Evolutionary conservation across 2,888 invertebrate species (phyloP).

Genomic region (Rhorus exstirpatorius): DNA sequence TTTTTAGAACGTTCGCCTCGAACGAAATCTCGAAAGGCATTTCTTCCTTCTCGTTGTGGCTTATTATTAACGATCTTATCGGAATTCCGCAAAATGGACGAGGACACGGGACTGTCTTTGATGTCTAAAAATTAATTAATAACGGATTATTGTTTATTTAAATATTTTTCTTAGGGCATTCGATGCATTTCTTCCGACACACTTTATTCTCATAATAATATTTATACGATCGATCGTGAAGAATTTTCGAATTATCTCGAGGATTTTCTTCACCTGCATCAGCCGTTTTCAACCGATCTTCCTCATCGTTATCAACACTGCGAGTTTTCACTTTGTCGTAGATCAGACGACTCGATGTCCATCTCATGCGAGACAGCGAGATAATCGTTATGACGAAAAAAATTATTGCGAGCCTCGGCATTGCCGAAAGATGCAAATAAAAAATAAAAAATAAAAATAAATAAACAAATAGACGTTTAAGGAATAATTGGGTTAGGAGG

Average conservation of each 20-base stretch:
- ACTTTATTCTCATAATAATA: neutral
- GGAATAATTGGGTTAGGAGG: slow-evolving; percentile 21
- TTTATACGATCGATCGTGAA: neutral
- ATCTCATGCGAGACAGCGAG: neutral
- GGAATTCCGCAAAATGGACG: neutral
- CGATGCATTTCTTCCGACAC: neutral
- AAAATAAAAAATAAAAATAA: slow-evolving; percentile 1
- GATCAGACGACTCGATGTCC: neutral
- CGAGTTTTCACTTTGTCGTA: neutral
- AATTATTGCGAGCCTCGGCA: slow-evolving; percentile 17
- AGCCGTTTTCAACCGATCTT: neutral
- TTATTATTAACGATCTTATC: neutral
- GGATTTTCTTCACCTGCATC: neutral
- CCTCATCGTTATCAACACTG: neutral
- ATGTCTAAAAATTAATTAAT: slow-evolving; percentile 10
- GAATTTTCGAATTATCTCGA: neutral
- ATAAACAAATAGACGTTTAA: slow-evolving; percentile 26
- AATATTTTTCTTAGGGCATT: neutral
- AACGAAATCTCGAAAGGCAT: neutral
- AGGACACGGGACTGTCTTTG: neutral
- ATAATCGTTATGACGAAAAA: slow-evolving; percentile 1
- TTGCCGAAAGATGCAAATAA: slow-evolving; percentile 5
- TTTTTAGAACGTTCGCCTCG: slow-evolving; percentile 8
- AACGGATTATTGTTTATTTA: neutral
- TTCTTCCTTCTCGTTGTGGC: slow-evolving; percentile 3